A percentile compares a stretch with the other conserved stretches of the same genome.
phyloP scores from a whole-genome alignment of 2,113 vertebrate species.

The Neodon shergylaensis region DNA sequence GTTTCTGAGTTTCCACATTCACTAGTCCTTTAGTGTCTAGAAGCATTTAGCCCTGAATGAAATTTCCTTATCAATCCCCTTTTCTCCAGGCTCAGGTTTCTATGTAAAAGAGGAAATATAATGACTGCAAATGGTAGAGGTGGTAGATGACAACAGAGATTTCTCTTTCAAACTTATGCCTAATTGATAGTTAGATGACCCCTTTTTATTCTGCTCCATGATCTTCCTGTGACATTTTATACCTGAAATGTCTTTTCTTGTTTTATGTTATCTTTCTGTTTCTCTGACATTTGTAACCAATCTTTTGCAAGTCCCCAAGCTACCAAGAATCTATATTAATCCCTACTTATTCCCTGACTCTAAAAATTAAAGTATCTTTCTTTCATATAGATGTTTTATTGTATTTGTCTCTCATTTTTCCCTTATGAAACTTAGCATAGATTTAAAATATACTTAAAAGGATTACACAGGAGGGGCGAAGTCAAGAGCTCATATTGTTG shows the following conservation, averaged over 20 bases:
- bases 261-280: not conserved
- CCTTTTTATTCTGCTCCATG: not conserved
- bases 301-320: not conserved
- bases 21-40: not conserved
- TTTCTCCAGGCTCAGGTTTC: not conserved
- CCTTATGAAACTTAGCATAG: not conserved
- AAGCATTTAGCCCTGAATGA: not conserved
- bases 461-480: not conserved
- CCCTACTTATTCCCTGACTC: not conserved
- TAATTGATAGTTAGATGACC: not conserved
- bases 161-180: not conserved
- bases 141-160: not conserved
- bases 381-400: not conserved
- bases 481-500: not conserved
- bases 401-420: not conserved
- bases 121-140: not conserved
- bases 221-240: not conserved
- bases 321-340: not conserved
- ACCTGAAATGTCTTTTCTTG: not conserved
- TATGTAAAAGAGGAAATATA: not conserved
- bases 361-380: not conserved
- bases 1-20: not conserved
- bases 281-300: not conserved
- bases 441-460: not conserved
- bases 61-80: not conserved